Evolutionary conservation across 1,140 invertebrate genomes (phyloP), one percentile per base, ranked within the genome.

Genomic region (Scaptodrosophila lebanonensis): DNA sequence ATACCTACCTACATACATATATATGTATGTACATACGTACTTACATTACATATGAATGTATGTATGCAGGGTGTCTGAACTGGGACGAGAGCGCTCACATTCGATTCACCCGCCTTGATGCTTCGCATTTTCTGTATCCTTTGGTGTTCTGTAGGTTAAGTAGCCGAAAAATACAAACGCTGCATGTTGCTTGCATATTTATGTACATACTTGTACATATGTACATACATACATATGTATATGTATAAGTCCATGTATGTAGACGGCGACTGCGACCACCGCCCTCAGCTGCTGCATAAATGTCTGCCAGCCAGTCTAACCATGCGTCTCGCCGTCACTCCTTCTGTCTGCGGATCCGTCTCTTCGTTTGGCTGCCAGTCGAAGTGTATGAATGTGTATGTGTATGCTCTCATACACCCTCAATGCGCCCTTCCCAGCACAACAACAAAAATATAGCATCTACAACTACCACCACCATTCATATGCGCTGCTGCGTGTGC

Each of bases 251-350:
- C 32, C 4, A 8, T 51, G 35, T 57, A 12, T 54, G 42, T 32
- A 27, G 33, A 43, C 57, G 29, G 11, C 62, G 49, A 44, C 52
- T 48, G 44, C 61, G 82, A 84, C 83, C 83, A 84, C 83, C 83
- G 83, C 83, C 83, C 83, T 85, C 83, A 66, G 77, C 60, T 60
- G 52, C 58, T 43, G 71, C 53, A 57, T 36, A 67, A 69, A 53
- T 66, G 75, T 83, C 76, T 83, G 75, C 75, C 75, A 79, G 44
- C 42, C 65, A 70, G 75, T 83, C 75, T 82, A 79, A 79, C 76
- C 69, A 53, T 63, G 68, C 45, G 49, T 44, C 62, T 59, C 50
- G 53, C 63, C 32, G 61, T 52, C n/a, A n/a, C n/a, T n/a, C n/a
- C 64, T 48, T 47, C 38, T 58, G 69, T 67, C 69, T 72, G 58